Base-by-base conservation (phyloP, 2,888 invertebrate genomes). In the Scaptomyza flava region DNA sequence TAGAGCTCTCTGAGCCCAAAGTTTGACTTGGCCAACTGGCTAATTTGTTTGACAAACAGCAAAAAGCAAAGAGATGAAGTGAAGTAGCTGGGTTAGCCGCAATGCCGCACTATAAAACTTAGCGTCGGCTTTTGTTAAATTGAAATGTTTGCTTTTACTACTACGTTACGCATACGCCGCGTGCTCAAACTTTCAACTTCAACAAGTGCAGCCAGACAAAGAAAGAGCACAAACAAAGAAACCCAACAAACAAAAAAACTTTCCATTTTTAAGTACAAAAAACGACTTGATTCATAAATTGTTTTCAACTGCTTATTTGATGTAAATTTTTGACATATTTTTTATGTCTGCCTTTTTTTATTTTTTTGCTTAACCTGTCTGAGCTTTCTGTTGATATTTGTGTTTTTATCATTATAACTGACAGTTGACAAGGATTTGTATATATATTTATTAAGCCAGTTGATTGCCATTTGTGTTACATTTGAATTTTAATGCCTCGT, bases 21-120 rank as follows among this genome's bases (percentile, higher is more conserved):
- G 54, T 80, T 77, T 20, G 41, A 2, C 78, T 77, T 58, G 68
- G 77, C 67, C 75, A 79, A 81, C 78, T 83, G 77, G 78, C 84
- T 79, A 79, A 79, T 79, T 79, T 79, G 84, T 83, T 79, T 79
- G 84, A 83, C 84, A 63, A 63, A 63, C 63, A 66, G 53, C 31
- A 9, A 12, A 12, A 1, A 14, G 8, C 3, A 9, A 7, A n/a
- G 11, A 11, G 3, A 6, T 3, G 36, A 7, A n/a, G 14, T 38
- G 20, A 41, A 23, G 3, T 8, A 5, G 33, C 23, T n/a, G 11
- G 66, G 66, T 66, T 43, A 66, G 53, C 63, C 63, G 27, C 63
- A 63, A 43, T 66, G 34, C 43, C 66, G 38, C 38, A 31, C 66
- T 52, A 36, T 63, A 66, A 63, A 63, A 66, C 66, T 63, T 66